Percentiles rank a stretch among this genome's conserved stretches.
These are phyloP conservation scores for Sminthurinus aureus DNA, from an alignment of 2,888 invertebrate genomes.

Conservation along the genomic window DNA sequence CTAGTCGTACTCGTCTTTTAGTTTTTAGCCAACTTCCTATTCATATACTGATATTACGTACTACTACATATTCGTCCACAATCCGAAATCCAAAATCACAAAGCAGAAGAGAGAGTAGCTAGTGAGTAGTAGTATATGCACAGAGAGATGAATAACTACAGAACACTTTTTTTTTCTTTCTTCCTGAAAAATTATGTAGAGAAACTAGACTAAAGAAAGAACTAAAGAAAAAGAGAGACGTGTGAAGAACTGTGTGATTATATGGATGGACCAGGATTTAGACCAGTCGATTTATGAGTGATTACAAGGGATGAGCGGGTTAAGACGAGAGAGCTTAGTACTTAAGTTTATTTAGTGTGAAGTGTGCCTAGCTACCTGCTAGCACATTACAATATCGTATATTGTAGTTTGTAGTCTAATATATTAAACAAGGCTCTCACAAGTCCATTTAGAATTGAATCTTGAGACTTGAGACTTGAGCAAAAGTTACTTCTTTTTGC, in stretches of 20 bases:
- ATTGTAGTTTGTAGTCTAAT: neutral
- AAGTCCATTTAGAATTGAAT: slow-evolving; percentile 35
- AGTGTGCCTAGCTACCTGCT: slow-evolving; percentile 40
- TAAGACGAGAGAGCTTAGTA: slow-evolving; percentile 41
- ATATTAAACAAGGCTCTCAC: slow-evolving; percentile 4
- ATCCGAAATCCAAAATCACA: neutral
- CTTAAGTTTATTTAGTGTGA: slow-evolving; percentile 47
- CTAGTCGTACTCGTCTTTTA: neutral
- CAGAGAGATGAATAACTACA: neutral
- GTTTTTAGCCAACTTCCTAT: neutral
- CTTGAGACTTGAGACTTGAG: too few relatives aligned
- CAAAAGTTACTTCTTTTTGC: neutral
- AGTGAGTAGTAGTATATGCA: neutral
- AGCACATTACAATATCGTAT: neutral
- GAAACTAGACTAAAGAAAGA: neutral
- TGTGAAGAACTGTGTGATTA: slow-evolving; percentile 22
- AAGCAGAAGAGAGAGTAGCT: neutral
- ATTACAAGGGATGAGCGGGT: slow-evolving; percentile 54
- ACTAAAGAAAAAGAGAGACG: slow-evolving; percentile 9
- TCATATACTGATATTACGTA: neutral
- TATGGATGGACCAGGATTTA: slow-evolving; percentile 38
- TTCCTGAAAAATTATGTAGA: slow-evolving; percentile 21
- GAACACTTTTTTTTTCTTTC: neutral
- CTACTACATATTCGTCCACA: neutral
- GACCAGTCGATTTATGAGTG: slow-evolving; percentile 53